Percentiles rank a stretch among this genome's conserved stretches.
These are phyloP conservation scores for Pholis gunnellus DNA, from an alignment of 2,113 vertebrate species.

Conservation along the genomic window DNA sequence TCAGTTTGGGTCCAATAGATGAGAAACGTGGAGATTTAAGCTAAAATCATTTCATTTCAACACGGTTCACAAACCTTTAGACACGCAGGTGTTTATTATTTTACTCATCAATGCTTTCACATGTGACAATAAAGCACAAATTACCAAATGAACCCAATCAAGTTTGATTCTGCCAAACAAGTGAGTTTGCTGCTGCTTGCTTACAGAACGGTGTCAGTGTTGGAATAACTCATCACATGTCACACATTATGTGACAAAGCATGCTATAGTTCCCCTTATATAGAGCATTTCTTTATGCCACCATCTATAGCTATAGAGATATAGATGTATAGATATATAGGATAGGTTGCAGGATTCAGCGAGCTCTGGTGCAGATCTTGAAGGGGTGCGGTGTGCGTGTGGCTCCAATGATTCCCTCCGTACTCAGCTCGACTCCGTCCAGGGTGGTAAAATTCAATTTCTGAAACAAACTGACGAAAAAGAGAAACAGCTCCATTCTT, in stretches of 20 bases:
- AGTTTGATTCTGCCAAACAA: not conserved
- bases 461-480: slow-evolving; percentile 86
- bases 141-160: not conserved
- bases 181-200: not conserved
- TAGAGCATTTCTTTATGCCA: not conserved
- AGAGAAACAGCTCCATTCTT: slow-evolving; percentile 88
- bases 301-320: not conserved
- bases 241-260: not conserved
- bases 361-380: slow-evolving; percentile 76
- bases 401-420: slow-evolving; percentile 46
- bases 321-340: rapidly evolving
- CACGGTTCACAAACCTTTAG: not conserved
- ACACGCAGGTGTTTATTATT: not conserved
- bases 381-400: slow-evolving; percentile 74
- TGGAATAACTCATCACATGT: not conserved
- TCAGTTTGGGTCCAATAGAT: not conserved
- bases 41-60: not conserved
- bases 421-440: slow-evolving; percentile 60
- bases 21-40: not conserved
- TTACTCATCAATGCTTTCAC: not conserved
- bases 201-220: not conserved
- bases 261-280: not conserved
- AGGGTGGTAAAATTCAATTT: slow-evolving; percentile 84
- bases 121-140: not conserved
- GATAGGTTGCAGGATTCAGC: slow-evolving; percentile 54